Conservation (phyloP, 2,113 vertebrate species). For the Tapirus terrestris region DNA sequence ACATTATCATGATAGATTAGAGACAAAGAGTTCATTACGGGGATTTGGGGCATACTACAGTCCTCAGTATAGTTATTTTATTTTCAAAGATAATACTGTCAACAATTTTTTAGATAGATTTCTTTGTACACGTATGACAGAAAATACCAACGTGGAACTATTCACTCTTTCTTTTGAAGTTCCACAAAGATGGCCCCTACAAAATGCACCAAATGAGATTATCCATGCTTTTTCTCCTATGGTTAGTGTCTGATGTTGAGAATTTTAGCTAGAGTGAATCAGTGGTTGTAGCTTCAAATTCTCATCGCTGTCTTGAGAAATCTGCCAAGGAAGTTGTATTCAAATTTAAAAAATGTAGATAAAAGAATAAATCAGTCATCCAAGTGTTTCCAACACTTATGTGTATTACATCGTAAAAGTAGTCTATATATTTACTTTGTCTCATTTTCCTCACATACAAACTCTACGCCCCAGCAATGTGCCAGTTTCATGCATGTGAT, state of each 20-base stretch:
- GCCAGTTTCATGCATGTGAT: not conserved
- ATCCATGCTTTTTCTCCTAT: not conserved
- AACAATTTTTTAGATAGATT: slow-evolving; percentile 2
- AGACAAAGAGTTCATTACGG: not conserved
- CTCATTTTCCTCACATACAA: not conserved
- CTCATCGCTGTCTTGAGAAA: not conserved
- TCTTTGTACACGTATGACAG: not conserved
- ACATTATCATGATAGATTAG: not conserved
- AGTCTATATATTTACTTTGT: not conserved
- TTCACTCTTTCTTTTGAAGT: not conserved
- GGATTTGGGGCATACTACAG: not conserved
- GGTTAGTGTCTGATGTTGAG: not conserved
- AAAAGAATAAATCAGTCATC: not conserved
- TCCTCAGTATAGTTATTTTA: slow-evolving; percentile 49
- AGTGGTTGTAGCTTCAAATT: not conserved
- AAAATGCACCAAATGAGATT: not conserved
- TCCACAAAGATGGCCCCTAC: not conserved
- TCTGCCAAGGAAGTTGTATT: not conserved
- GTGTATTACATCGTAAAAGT: not conserved
- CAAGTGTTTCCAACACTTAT: not conserved
- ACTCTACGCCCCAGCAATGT: not conserved
- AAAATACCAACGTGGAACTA: not conserved
- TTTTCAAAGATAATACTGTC: slow-evolving; percentile 8
- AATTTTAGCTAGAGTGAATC: not conserved
- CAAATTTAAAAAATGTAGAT: not conserved